Evolutionary conservation across 2,888 invertebrate genomes (phyloP).

Genomic region (Tenthredo distinguenda): DNA sequence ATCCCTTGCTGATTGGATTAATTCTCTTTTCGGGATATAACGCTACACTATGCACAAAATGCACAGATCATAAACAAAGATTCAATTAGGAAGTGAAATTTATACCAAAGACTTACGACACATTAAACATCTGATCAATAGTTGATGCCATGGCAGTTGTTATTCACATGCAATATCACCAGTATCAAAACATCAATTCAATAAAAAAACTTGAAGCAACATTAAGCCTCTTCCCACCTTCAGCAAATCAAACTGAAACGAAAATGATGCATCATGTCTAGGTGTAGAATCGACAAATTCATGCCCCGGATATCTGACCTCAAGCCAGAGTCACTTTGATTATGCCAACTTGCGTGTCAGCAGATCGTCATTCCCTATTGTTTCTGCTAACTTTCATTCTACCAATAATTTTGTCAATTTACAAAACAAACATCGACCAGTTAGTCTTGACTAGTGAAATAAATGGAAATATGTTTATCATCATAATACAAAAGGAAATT

Average conservation of each 20-base stretch:
- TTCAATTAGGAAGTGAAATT: not conserved
- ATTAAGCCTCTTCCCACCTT: not conserved
- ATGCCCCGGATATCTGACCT: not conserved
- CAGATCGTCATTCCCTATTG: not conserved
- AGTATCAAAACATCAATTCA: not conserved
- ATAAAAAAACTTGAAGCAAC: not conserved
- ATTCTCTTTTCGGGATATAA: not conserved
- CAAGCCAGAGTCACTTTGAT: not conserved
- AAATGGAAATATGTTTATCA: not conserved
- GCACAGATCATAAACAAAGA: not conserved
- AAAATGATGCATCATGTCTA: constrained; percentile 13
- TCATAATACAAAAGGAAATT: not conserved
- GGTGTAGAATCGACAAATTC: not conserved
- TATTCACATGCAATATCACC: constrained; percentile 17
- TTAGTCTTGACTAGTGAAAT: too few relatives aligned
- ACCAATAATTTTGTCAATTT: too few relatives aligned
- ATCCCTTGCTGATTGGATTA: not conserved
- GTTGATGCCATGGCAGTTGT: constrained; percentile 3
- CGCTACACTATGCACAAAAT: not conserved
- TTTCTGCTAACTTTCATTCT: not conserved
- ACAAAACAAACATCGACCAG: too few relatives aligned
- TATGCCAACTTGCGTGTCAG: not conserved
- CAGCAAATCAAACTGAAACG: constrained; percentile 16
- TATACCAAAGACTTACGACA: constrained; percentile 24
- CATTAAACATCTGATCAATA: constrained; percentile 24